These are phyloP conservation scores for Chaetorhynchus papuensis DNA, from an alignment of 2,113 vertebrate species.

Conservation along the genomic window DNA sequence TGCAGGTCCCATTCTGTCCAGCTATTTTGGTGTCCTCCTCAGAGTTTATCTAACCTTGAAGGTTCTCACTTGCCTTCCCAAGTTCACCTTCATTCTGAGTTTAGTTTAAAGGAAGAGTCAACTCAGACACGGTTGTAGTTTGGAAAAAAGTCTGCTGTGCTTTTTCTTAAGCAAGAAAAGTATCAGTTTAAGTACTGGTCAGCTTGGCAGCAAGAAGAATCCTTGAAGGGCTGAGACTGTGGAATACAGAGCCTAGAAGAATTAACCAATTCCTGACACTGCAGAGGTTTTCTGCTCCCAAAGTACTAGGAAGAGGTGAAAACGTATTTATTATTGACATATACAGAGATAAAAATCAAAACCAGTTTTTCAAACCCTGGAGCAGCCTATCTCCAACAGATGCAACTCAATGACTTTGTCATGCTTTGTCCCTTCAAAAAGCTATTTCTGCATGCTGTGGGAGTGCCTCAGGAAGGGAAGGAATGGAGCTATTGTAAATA, in stretches of 20 bases:
- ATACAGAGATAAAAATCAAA: not conserved
- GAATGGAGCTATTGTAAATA: constrained; percentile 35
- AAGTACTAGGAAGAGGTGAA: not conserved
- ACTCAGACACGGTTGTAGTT: not conserved
- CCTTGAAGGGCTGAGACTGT: not conserved
- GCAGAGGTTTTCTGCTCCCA: not conserved
- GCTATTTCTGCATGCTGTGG: constrained; percentile 39
- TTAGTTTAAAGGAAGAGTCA: not conserved
- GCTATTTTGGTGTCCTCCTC: not conserved
- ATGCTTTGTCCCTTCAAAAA: constrained; percentile 34
- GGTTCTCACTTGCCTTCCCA: not conserved
- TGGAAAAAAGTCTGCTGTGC: not conserved
- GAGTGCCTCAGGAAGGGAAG: constrained; percentile 18
- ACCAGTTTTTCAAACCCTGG: not conserved
- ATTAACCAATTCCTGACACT: not conserved
- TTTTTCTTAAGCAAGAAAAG: not conserved
- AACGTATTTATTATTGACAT: not conserved
- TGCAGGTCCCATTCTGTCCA: not conserved
- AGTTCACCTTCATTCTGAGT: not conserved
- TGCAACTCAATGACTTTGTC: constrained; percentile 22
- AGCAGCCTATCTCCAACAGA: not conserved
- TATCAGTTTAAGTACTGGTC: not conserved
- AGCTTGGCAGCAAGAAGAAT: not conserved
- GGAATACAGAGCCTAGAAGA: not conserved
- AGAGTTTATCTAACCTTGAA: not conserved